Evolutionary conservation across 2,113 vertebrate genomes (phyloP), one percentile per base, ranked within the genome.

Genomic region (Spea bombifrons): DNA sequence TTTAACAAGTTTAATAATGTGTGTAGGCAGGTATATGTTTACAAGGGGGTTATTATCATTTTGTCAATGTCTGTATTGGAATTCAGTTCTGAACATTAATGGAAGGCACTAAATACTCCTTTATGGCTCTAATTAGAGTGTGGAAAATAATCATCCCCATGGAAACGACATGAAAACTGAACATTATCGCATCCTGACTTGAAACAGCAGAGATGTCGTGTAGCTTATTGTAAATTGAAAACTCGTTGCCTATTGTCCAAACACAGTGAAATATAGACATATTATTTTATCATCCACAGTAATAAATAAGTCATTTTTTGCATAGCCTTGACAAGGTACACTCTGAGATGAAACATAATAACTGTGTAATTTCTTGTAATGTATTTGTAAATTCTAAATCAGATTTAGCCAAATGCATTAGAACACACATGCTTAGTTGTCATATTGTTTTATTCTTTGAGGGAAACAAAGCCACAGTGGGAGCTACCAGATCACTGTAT

Each of bases 91-190:
- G 10, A 55, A 8, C 66, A 8, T 7, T 46, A 63, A 69, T 71
- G 59, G 4, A 69, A 63, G 46, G 47, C 7, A 61, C 53, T 76
- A 69, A 64, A 71, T 61, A n/a, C 46, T 65, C 72, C 59, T 78
- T 72, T 78, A 66, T 71, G 48, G 13, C n/a, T 78, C 30, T 71
- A 78, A 78, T 78, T 72, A 78, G 69, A 71, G 63, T 53, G 68
- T 44, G 6, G 59, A 49, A 53, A 71, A 53, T 71, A 46, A 72
- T 13, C 13, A 72, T 78, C 49, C 59, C 76, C 76, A 78, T 78
- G 69, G 76, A 70, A 78, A 78, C 75, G 52, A 52, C 46, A 52
- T 78, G 17, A 78, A 71, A 63, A 66, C 8, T 65, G 17, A 13
- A 5, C 30, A 46, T 66, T 71, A 77, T 61, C 75, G 43, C 16